Evolutionary conservation across 2,888 invertebrate species (phyloP).

Genomic region (Boloria euphrosyne): DNA sequence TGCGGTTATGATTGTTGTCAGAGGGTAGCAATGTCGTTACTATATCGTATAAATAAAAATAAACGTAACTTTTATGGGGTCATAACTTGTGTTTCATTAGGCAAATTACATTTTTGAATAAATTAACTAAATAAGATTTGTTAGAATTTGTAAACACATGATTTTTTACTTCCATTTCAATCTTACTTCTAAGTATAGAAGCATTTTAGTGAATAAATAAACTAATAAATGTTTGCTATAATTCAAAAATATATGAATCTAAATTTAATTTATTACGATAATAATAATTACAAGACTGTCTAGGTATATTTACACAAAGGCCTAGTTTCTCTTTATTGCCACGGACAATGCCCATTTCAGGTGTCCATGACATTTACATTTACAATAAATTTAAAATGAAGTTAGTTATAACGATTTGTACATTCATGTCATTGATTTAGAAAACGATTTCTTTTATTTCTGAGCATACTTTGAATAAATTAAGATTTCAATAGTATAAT

Average conservation of each 20-base stretch:
- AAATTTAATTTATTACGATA: too few species aligned
- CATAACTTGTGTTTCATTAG: conserved; percentile 23
- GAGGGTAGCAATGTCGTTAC: conserved; percentile 24
- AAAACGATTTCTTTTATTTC: conserved; percentile 40
- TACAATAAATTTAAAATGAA: conserved; percentile 49
- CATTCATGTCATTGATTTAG: conserved; percentile 48
- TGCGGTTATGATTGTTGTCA: conserved; percentile 31
- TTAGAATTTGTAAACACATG: not conserved
- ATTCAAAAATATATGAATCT: too few species aligned
- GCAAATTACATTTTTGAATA: conserved; percentile 7
- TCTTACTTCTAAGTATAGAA: too few species aligned
- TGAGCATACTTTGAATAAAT: too few species aligned
- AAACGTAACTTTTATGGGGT: conserved; percentile 27
- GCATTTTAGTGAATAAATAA: too few species aligned
- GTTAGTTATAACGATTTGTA: conserved; percentile 48
- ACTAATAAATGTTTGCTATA: too few species aligned
- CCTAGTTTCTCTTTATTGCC: too few species aligned
- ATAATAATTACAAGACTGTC: too few species aligned
- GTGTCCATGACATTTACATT: conserved; percentile 36
- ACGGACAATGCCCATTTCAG: not conserved
- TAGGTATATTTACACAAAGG: too few species aligned
- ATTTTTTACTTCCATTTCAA: not conserved
- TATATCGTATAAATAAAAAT: conserved; percentile 28
- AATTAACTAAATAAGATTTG: not conserved
- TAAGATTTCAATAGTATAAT: too few species aligned